Evolutionary conservation across 2,888 invertebrate species (phyloP).

Genomic region (Octodonta nipae): DNA sequence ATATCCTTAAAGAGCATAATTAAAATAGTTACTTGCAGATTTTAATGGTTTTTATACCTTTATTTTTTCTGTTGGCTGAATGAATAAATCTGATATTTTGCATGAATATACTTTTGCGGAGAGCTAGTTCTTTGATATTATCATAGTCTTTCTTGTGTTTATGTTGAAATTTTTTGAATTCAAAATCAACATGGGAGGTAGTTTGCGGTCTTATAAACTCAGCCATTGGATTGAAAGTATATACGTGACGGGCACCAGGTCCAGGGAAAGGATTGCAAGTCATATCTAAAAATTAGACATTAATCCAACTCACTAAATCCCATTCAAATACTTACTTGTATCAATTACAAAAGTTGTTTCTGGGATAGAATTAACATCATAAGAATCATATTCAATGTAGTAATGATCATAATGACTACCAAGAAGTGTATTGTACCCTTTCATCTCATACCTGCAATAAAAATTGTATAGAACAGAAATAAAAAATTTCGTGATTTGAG

Average conservation of each 20-base stretch:
- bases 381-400: slow-evolving; percentile 64
- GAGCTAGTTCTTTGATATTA: slow-evolving; percentile 49
- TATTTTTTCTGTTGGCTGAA: slow-evolving; percentile 29
- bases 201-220: slow-evolving; percentile 68
- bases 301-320: background rate
- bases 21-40: background rate
- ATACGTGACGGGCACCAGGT: slow-evolving; percentile 61
- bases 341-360: slow-evolving; percentile 55
- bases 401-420: slow-evolving; percentile 95
- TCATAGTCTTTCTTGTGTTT: slow-evolving; percentile 59
- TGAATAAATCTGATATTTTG: slow-evolving; percentile 64
- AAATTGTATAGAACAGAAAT: slow-evolving; percentile 4
- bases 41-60: slow-evolving; percentile 16
- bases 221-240: slow-evolving; percentile 84
- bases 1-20: slow-evolving; percentile 42
- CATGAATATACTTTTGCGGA: slow-evolving; percentile 64
- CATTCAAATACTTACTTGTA: slow-evolving; percentile 47
- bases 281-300: slow-evolving; percentile 39
- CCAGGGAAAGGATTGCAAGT: slow-evolving; percentile 73
- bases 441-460: slow-evolving; percentile 67
- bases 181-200: slow-evolving; percentile 56
- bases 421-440: slow-evolving; percentile 79
- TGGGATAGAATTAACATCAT: slow-evolving; percentile 51
- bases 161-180: slow-evolving; percentile 61
- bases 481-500: background rate